A percentile compares a stretch with the other conserved stretches of the same genome.
These are phyloP conservation scores for Melanerpes formicivorus DNA, from an alignment of 2,113 vertebrate genomes.

Conservation along the genomic window DNA sequence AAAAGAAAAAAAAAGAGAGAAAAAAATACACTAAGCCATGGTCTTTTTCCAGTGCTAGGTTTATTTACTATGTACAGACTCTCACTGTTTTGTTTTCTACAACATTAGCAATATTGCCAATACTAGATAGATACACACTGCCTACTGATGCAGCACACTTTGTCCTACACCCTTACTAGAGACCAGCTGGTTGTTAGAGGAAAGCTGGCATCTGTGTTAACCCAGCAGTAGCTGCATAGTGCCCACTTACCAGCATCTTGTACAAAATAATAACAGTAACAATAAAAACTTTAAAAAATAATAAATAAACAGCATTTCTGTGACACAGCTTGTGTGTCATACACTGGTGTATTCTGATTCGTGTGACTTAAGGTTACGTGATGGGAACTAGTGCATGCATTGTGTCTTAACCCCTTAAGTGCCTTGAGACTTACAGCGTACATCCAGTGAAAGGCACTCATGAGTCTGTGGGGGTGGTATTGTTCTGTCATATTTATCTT, in stretches of 20 bases:
- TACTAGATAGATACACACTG: conserved; percentile 79
- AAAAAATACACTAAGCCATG: conserved; percentile 75
- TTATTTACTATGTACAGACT: conserved; percentile 72
- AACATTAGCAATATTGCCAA: conserved; percentile 81
- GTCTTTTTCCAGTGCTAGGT: conserved; percentile 73
- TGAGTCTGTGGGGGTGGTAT: conserved; percentile 74
- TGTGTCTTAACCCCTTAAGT: conserved; percentile 85
- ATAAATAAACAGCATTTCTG: conserved; percentile 54
- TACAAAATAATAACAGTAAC: conserved; percentile 48
- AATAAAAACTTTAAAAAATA: conserved; percentile 2
- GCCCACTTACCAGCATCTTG: conserved; percentile 82
- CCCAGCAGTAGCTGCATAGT: conserved; percentile 79
- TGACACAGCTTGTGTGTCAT: conserved; percentile 74
- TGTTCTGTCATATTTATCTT: conserved; percentile 75
- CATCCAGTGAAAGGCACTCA: conserved; percentile 81
- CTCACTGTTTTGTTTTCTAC: conserved; percentile 74
- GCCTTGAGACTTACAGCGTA: conserved; percentile 78
- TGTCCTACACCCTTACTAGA: conserved; percentile 58
- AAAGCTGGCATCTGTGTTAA: conserved; percentile 68
- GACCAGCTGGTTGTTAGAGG: conserved; percentile 73
- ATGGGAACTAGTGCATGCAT: conserved; percentile 82
- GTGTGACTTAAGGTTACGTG: conserved; percentile 73
- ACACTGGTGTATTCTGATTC: conserved; percentile 79
- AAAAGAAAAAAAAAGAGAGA: conserved; percentile 66
- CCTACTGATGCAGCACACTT: conserved; percentile 80